Base-by-base conservation (phyloP, 1,140 invertebrate genomes). In the Leptopilina clavipes region DNA sequence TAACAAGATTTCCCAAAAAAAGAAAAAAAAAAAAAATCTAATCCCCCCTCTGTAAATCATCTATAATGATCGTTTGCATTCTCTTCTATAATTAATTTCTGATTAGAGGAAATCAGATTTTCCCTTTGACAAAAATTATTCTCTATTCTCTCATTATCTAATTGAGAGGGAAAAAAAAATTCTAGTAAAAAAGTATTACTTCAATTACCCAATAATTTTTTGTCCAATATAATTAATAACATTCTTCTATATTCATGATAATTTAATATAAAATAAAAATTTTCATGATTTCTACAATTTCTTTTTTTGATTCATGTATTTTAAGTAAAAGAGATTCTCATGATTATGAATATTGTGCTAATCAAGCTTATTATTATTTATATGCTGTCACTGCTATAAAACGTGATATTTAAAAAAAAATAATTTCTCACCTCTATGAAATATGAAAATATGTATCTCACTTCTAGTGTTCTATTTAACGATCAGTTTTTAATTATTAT, bases 341-440 rank as follows among this genome's bases (percentile, higher is more conserved):
- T 31, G 22, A 65, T 65, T 10, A 14, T 65, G 22, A 25, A 31
- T 19, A 59, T n/a, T 8, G 19, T 65, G 19, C 22, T 65, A 65
- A 65, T 65, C 22, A 10, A 25, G 19, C 19, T 65, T 31, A 31
- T 65, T 65, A 65, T 65, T 65, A 65, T n/a, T 25, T 14, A 65
- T 25, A 65, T 25, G 19, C 56, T 25, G 56, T 14, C 56, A 14
- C 19, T 65, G 22, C 22, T 11, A 65, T 10, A 25, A 25, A 65
- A 65, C 56, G 22, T 65, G 19, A 65, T 25, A 65, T 19, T 31
- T 31, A 31, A 31, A n/a, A n/a, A n/a, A n/a, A 65, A 65, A 25
- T 31, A 65, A 31, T 65, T 65, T 65, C 56, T 22, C 56, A 65
- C 56, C 56, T 40, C 37, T 40, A 40, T 31, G 25, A 31, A 31